phyloP scores from a whole-genome alignment of 2,113 vertebrate species.

The Rhinichthys klamathensis region DNA sequence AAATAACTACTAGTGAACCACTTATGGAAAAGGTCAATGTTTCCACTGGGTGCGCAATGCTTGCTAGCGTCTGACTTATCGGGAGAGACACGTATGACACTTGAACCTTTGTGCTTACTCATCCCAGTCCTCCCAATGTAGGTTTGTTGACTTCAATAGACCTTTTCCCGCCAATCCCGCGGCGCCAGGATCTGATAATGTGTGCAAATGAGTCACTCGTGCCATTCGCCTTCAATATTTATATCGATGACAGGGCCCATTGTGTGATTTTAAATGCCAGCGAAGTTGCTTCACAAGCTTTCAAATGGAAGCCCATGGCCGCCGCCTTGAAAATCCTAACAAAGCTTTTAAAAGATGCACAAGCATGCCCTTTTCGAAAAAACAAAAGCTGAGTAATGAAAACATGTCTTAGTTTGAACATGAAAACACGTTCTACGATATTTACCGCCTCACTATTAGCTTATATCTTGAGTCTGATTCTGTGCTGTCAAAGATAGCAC shows the following conservation, averaged over 20 bases:
- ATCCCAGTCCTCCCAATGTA: conserved; percentile 12
- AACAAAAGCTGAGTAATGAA: background rate
- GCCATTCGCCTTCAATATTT: background rate
- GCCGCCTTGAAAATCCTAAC: conserved; percentile 11
- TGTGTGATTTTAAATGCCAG: conserved; percentile 34
- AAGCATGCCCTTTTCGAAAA: background rate
- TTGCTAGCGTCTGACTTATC: conserved; percentile 44
- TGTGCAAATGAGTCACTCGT: conserved; percentile 32
- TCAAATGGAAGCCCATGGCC: background rate
- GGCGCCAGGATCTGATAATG: conserved; percentile 27
- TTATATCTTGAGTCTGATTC: background rate
- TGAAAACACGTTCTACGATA: background rate
- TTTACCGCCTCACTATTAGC: background rate
- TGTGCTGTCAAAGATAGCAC: background rate
- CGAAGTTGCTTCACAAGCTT: background rate
- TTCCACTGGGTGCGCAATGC: conserved; percentile 41
- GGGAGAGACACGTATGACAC: conserved; percentile 36
- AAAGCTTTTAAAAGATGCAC: conserved; percentile 29
- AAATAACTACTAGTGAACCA: conserved; percentile 34
- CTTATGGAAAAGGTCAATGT: conserved; percentile 54
- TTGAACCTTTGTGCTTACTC: background rate
- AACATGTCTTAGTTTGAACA: background rate
- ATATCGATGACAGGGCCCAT: conserved; percentile 24
- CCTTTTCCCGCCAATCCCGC: background rate
- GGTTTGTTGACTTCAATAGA: conserved; percentile 13